Evolutionary conservation across 2,888 invertebrate genomes (phyloP).

Genomic region (Torymus auratus): DNA sequence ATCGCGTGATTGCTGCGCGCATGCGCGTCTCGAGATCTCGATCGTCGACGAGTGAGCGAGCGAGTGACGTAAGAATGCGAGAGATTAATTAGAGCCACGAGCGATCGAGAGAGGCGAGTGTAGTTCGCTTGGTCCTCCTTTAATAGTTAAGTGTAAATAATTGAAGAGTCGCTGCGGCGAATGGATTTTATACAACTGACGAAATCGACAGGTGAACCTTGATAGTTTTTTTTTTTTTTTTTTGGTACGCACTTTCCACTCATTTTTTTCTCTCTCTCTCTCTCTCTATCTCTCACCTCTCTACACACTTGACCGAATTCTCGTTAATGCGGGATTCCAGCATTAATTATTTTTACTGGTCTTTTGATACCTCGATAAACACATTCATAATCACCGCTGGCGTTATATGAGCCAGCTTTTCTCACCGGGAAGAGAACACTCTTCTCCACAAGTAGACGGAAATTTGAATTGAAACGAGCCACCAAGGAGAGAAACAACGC

Average conservation of each 20-base stretch:
- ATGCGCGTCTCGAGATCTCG: too few species aligned
- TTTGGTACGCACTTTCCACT: constrained; percentile 2
- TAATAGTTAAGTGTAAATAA: constrained; percentile 19
- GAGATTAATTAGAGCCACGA: constrained; percentile 21
- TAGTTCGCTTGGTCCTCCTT: not conserved
- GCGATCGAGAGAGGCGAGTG: not conserved
- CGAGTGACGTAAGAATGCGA: constrained; percentile 15
- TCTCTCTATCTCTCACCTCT: too few species aligned
- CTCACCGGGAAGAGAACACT: too few species aligned
- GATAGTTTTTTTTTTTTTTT: not conserved
- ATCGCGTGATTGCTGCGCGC: not conserved
- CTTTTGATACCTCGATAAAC: too few species aligned
- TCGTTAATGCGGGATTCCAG: not conserved
- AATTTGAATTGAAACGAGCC: too few species aligned
- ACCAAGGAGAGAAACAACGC: too few species aligned
- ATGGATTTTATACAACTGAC: not conserved
- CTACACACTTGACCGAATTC: not conserved
- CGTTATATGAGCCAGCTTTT: too few species aligned
- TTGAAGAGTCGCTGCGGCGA: not conserved
- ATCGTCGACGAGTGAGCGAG: not conserved
- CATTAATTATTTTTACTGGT: too few species aligned
- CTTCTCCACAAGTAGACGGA: too few species aligned
- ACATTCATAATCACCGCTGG: too few species aligned
- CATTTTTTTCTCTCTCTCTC: not conserved
- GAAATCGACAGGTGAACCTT: not conserved